Percentiles rank a stretch among this genome's conserved stretches.
These are phyloP conservation scores for Mesorhabditis spiculigera DNA, from an alignment of 2,888 invertebrate species.

Conservation along the genomic window DNA sequence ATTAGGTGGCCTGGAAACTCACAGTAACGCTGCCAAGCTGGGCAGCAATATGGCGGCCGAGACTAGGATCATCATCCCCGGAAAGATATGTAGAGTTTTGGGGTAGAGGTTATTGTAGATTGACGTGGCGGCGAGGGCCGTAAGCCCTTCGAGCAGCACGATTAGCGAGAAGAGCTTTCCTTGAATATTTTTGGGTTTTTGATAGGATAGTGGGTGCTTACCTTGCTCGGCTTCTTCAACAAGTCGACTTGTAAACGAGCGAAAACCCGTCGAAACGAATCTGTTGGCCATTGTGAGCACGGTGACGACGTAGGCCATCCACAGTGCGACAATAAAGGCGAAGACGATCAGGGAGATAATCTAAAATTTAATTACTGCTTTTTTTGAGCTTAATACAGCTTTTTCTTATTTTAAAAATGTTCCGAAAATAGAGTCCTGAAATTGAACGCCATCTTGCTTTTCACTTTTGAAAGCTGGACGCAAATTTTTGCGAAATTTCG, in stretches of 20 bases:
- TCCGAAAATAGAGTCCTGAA: too few relatives aligned
- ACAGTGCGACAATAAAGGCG: constrained; percentile 24
- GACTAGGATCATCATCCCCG: constrained; percentile 55
- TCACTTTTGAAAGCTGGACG: too few relatives aligned
- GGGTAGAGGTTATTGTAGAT: constrained; percentile 60
- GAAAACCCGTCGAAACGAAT: constrained; percentile 58
- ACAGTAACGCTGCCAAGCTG: not conserved
- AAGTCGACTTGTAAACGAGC: constrained; percentile 57
- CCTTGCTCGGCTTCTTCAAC: constrained; percentile 59
- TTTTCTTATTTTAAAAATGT: not conserved
- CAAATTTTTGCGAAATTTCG: too few relatives aligned
- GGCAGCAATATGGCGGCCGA: constrained; percentile 35
- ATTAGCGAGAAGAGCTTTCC: constrained; percentile 59
- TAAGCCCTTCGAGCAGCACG: constrained; percentile 57
- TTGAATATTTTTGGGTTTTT: constrained; percentile 18
- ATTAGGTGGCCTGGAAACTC: not conserved
- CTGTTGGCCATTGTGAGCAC: constrained; percentile 57
- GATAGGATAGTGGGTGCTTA: constrained; percentile 18
- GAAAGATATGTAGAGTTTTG: constrained; percentile 57
- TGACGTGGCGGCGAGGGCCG: constrained; percentile 56
- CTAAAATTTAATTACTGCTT: not conserved
- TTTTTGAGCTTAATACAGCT: not conserved
- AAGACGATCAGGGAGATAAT: not conserved
- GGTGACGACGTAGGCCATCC: constrained; percentile 47
- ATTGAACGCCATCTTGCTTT: too few relatives aligned